Conservation (phyloP, 2,888 invertebrate genomes). For the Idaea straminata region DNA sequence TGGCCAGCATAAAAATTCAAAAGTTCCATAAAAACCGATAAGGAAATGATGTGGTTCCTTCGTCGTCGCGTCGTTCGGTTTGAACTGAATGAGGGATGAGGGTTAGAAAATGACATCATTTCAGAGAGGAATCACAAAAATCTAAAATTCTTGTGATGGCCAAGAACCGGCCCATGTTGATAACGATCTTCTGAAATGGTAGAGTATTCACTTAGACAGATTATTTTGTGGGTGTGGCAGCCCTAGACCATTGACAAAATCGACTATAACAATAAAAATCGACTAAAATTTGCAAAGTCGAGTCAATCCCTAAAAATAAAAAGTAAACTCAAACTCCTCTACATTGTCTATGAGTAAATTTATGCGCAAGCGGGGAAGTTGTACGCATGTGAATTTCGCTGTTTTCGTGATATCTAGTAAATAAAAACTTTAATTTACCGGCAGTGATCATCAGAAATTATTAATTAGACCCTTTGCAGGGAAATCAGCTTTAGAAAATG, state of each 20-base stretch:
- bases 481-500: slow-evolving; percentile 5
- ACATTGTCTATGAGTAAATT: background rate
- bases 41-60: too few relatives aligned
- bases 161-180: background rate
- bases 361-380: slow-evolving; percentile 12
- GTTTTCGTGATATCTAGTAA: slow-evolving; percentile 8
- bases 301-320: background rate
- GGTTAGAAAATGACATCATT: too few relatives aligned
- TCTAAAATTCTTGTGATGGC: too few relatives aligned
- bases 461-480: slow-evolving; percentile 2
- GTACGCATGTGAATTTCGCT: slow-evolving; percentile 14
- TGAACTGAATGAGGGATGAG: too few relatives aligned
- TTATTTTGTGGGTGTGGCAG: background rate
- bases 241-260: background rate
- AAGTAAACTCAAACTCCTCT: background rate
- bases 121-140: too few relatives aligned
- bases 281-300: background rate
- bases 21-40: too few relatives aligned
- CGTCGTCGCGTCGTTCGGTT: too few relatives aligned
- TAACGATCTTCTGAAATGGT: background rate
- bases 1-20: background rate
- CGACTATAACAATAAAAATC: slow-evolving; percentile 1
- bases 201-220: background rate
- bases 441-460: background rate
- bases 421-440: slow-evolving; percentile 4